Conservation (phyloP, 2,888 invertebrate species). For the Hydrotaea cyrtoneurina region DNA sequence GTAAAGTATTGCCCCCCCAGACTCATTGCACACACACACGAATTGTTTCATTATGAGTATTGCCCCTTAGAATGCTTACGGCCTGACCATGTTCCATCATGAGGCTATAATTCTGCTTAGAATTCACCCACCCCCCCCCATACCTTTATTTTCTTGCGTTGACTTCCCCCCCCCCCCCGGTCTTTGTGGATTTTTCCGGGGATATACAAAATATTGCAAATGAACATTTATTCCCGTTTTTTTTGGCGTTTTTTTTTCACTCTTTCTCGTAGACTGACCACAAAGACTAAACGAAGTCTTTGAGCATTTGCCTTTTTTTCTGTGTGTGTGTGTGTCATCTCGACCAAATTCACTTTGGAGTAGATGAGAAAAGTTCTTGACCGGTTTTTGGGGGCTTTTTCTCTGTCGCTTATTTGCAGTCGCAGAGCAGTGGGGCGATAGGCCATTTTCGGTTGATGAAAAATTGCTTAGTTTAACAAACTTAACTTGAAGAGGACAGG, state of each 20-base stretch:
- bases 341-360: conserved; percentile 20
- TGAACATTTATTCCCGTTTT: conserved; percentile 40
- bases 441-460: conserved; percentile 55
- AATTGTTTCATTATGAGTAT: conserved; percentile 51
- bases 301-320: conserved; percentile 3
- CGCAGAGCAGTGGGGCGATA: background rate
- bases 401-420: background rate
- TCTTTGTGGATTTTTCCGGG: no score
- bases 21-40: background rate
- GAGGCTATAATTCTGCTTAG: conserved; percentile 22
- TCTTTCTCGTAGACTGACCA: conserved; percentile 9
- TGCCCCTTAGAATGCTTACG: conserved; percentile 54
- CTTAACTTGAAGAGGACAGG: conserved; percentile 42
- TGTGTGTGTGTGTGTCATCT: no score
- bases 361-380: conserved; percentile 37
- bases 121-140: background rate
- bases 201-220: conserved; percentile 39
- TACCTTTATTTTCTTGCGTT: background rate
- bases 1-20: background rate
- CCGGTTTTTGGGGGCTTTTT: conserved; percentile 11
- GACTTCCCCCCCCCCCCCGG: no score
- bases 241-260: conserved; percentile 4
- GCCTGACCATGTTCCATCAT: conserved; percentile 49
- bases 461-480: conserved; percentile 56
- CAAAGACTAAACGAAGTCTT: conserved; percentile 20